A percentile compares a stretch with the other conserved stretches of the same genome.
phyloP scores from a whole-genome alignment of 2,888 invertebrate species.

The Apotomis capreana region DNA sequence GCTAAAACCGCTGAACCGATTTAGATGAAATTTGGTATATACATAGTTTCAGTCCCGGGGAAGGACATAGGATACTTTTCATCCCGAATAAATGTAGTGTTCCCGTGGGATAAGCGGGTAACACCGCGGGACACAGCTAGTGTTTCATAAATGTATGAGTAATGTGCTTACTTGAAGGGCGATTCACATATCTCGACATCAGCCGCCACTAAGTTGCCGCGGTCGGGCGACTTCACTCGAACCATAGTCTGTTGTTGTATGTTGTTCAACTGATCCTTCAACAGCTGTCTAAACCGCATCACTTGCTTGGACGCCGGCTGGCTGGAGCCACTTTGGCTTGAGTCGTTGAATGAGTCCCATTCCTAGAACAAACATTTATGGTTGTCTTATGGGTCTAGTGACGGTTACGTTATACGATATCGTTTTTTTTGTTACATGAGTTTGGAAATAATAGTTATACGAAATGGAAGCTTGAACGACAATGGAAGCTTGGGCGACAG shows the following conservation, averaged over 20 bases:
- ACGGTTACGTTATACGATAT: too few species aligned
- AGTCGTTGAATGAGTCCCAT: conserved; percentile 69
- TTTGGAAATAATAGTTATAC: too few species aligned
- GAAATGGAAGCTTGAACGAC: too few species aligned
- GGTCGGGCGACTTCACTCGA: conserved; percentile 54
- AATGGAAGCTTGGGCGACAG: too few species aligned
- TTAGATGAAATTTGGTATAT: too few species aligned
- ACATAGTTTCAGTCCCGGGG: too few species aligned
- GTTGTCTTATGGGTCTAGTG: background rate
- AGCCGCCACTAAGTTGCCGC: conserved; percentile 62
- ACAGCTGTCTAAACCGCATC: conserved; percentile 66
- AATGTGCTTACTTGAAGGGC: conserved; percentile 70
- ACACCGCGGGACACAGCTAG: too few species aligned
- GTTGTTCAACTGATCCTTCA: conserved; percentile 66
- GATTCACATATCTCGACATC: conserved; percentile 72
- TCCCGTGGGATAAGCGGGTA: too few species aligned
- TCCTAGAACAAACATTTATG: conserved; percentile 43
- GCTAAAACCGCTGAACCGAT: too few species aligned
- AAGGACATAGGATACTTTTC: too few species aligned
- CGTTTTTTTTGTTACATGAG: too few species aligned
- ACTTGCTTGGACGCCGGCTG: conserved; percentile 73
- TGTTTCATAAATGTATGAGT: background rate
- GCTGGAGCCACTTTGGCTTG: conserved; percentile 70
- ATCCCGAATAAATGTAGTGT: too few species aligned
- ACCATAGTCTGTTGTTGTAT: conserved; percentile 52